Conservation (phyloP, 2,113 vertebrate species). For the Agapornis roseicollis region DNA sequence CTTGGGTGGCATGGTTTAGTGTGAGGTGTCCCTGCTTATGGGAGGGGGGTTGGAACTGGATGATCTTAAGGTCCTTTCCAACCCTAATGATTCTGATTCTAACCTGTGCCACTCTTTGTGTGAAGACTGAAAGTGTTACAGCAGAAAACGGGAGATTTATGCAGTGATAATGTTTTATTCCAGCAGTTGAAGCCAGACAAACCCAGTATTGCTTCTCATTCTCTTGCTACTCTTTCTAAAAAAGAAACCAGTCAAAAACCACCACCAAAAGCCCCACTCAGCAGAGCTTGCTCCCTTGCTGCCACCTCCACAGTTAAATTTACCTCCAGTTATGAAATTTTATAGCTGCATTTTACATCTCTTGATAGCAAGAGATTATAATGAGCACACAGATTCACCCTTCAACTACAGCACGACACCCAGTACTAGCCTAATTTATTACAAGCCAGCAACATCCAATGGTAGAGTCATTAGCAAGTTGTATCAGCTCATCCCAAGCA, state of each 20-base stretch:
- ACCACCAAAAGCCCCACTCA: not conserved
- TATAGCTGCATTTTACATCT: slow-evolving; percentile 8
- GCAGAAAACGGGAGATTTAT: not conserved
- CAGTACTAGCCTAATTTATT: not conserved
- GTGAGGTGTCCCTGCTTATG: no score
- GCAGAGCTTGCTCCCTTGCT: not conserved
- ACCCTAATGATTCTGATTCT: no score
- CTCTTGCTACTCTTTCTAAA: not conserved
- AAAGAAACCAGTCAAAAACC: not conserved
- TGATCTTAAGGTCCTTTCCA: no score
- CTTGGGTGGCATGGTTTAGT: no score
- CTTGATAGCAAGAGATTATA: not conserved
- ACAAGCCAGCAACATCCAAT: not conserved
- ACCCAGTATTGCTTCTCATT: not conserved
- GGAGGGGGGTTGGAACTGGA: no score
- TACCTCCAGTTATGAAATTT: slow-evolving; percentile 34
- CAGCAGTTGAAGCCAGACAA: not conserved
- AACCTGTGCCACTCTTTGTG: no score
- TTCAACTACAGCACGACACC: not conserved
- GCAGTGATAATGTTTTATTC: not conserved
- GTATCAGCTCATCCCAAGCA: not conserved
- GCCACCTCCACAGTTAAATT: slow-evolving; percentile 10
- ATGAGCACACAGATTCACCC: not conserved
- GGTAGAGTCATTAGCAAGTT: not conserved
- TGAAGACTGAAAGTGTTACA: not conserved